phyloP scores from a whole-genome alignment of 2,797 vertebrate species.

The Acomys russatus region DNA sequence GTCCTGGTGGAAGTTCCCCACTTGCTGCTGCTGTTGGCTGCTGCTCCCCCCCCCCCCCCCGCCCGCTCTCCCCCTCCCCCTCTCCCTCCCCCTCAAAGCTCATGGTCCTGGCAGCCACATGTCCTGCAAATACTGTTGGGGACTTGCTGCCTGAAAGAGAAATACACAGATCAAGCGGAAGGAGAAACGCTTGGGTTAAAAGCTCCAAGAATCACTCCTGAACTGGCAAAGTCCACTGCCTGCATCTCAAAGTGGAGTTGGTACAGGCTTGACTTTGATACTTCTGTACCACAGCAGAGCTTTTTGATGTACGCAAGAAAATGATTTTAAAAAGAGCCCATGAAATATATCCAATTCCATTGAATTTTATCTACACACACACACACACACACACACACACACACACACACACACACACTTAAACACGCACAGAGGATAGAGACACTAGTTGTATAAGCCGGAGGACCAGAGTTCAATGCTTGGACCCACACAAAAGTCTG shows the following conservation, averaged over 20 bases:
- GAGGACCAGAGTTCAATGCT: background rate
- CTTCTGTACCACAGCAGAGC: rapidly evolving
- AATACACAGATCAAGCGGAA: background rate
- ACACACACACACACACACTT: too few relatives aligned
- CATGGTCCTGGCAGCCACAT: background rate
- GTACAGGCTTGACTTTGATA: background rate
- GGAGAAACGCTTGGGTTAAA: background rate
- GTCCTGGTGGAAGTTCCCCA: background rate
- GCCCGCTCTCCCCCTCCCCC: too few relatives aligned
- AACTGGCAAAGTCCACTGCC: background rate
- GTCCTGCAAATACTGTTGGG: background rate
- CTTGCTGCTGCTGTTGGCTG: rapidly evolving
- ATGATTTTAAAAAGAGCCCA: background rate
- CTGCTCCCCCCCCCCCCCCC: too few relatives aligned
- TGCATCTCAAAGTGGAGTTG: background rate
- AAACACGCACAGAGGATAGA: background rate
- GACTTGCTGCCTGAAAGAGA: background rate
- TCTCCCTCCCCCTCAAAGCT: background rate
- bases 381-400: too few relatives aligned
- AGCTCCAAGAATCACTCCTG: conserved; percentile 28
- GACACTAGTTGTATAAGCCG: background rate
- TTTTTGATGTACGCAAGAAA: background rate
- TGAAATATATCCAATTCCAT: background rate
- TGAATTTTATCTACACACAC: background rate
- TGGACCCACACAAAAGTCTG: background rate